Base-by-base conservation (phyloP, 2,113 vertebrate species). In the Boleophthalmus pectinirostris region DNA sequence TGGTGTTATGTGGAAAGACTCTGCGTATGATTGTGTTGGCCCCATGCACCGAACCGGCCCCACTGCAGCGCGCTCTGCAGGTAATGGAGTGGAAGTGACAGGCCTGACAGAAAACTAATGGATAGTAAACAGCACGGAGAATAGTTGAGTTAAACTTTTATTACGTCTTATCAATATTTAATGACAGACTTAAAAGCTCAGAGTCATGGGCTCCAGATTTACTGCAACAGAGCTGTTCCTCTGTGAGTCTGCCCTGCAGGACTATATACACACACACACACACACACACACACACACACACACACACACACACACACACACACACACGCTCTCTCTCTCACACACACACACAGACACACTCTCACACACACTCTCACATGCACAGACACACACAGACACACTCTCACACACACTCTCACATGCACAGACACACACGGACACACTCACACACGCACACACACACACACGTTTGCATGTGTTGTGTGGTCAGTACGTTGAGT, bases 131-230 rank as follows among this genome's bases (percentile, higher is more conserved):
- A 64, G 33, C 16, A 21, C 4, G 3, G 16, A 38, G 61, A 64
- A 64, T 12, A 64, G 61, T 64, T 64, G 61, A 38, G 61, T 64
- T 64, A 64, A 64, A 64, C 61, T 64, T 64, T 64, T 64, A 64
- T 64, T 64, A 43, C 3, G 33, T 38, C 35, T n/a, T n/a, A 38
- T 64, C 61, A 64, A 64, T 64, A 43, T 64, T 64, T 64, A 64
- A 64, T 38, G 61, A 64, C 18, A n/a, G 33, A 20, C 33, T 64
- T 38, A n/a, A 38, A 63, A 64, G 61, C 61, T 64, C 33, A 5
- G 33, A 64, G 33, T 64, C 33, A 38, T 16, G 61, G 10, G 61
- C 33, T 64, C 61, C 33, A 64, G 33, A 64, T 64, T 64, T 43
- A 64, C 24, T n/a, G 61, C 18, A 35, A 38, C 33, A n/a, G 29